Percentiles rank a stretch among this genome's conserved stretches.
These are phyloP conservation scores for Serranus cabrilla DNA, from an alignment of 2,797 vertebrate species.

Conservation along the genomic window DNA sequence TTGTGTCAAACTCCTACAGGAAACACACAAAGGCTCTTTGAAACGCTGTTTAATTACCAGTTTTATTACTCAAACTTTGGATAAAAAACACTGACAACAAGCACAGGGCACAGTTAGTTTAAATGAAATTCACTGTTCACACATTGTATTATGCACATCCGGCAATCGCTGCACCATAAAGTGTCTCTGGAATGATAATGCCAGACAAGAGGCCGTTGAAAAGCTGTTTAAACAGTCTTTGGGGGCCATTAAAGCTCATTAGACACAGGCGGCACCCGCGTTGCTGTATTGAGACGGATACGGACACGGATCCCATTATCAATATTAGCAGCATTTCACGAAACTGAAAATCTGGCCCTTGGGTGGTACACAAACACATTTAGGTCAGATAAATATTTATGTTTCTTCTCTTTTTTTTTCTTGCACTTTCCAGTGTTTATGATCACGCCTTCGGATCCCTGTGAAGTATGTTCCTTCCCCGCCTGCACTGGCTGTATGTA, in stretches of 20 bases:
- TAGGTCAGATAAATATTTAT: constrained; percentile 30
- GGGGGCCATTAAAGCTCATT: constrained; percentile 27
- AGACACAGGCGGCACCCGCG: constrained; percentile 16
- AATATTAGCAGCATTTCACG: constrained; percentile 8
- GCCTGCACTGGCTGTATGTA: constrained; percentile 77
- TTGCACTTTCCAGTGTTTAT: constrained; percentile 63
- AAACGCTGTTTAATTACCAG: background rate
- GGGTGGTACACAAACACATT: background rate
- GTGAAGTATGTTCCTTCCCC: constrained; percentile 83
- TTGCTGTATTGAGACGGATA: constrained; percentile 6
- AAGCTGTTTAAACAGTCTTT: constrained; percentile 30
- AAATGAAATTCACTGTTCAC: constrained; percentile 33
- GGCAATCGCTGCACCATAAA: constrained; percentile 22
- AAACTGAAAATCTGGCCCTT: background rate
- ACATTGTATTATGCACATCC: constrained; percentile 16
- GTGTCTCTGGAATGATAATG: constrained; percentile 29
- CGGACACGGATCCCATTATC: constrained; percentile 10
- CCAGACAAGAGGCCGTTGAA: constrained; percentile 33
- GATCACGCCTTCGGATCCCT: constrained; percentile 67
- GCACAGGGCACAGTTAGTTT: background rate
- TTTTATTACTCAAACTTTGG: constrained; percentile 1
- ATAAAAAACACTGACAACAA: background rate
- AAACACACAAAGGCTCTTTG: background rate
- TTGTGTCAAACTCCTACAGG: constrained; percentile 3
- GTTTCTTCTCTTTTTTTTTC: constrained; percentile 16